Conservation (phyloP, 2,888 invertebrate genomes). For the Trichopoda pennipes region DNA sequence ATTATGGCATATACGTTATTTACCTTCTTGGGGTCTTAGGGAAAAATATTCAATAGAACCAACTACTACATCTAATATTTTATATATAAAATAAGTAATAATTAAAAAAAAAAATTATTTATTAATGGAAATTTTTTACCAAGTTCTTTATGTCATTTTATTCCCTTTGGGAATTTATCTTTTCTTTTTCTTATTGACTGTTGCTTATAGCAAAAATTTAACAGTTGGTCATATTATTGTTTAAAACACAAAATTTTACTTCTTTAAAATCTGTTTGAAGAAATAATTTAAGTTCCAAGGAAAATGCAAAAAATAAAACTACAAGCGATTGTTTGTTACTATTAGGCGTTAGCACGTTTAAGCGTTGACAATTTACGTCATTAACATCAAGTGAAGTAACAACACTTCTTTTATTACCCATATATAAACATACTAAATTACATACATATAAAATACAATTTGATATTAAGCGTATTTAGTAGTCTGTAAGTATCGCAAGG, state of each 20-base stretch:
- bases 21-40: not conserved
- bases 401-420: conserved; percentile 38
- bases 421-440: conserved; percentile 5
- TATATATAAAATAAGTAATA: not conserved
- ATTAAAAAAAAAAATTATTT: too few relatives aligned
- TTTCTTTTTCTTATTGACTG: too few relatives aligned
- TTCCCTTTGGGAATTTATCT: too few relatives aligned
- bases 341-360: conserved; percentile 19
- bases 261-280: conserved; percentile 1
- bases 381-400: conserved; percentile 57
- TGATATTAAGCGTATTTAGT: conserved; percentile 13
- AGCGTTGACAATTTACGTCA: conserved; percentile 56
- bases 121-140: too few relatives aligned
- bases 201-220: not conserved
- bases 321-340: conserved; percentile 23
- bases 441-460: conserved; percentile 10
- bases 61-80: not conserved
- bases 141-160: too few relatives aligned
- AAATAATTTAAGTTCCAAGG: not conserved
- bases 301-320: not conserved
- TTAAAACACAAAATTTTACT: not conserved
- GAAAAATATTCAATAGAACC: not conserved
- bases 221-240: conserved; percentile 13
- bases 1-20: conserved; percentile 14
- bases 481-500: not conserved